Base-by-base conservation (phyloP, 2,113 vertebrate species). In the Motacilla tschutschensis region DNA sequence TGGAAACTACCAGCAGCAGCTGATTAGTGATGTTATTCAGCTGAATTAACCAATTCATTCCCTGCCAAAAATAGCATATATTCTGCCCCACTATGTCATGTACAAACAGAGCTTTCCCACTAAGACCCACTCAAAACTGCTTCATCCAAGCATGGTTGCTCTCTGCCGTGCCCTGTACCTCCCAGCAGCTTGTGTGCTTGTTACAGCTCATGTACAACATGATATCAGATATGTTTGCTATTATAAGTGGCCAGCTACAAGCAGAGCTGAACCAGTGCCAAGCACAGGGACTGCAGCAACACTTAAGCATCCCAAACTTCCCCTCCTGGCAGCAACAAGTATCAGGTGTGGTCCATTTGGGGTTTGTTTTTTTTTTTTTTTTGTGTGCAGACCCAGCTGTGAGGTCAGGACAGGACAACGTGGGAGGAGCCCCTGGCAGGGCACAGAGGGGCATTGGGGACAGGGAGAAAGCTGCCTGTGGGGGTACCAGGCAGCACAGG, bases 111-210 rank as follows among this genome's bases (percentile, higher is more conserved):
- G 3, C 54, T 85, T 59, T 78, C 35, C 54, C 43, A 69, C 43
- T 8, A 51, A 63, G 38, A 70, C 10, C 12, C 14, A 17, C 15
- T n/a, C 60, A 54, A 38, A 76, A 63, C 65, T 67, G 31, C 10
- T 67, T 79, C 29, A 31, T 26, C 7, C 0, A 0, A 22, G 14
- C 31, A 21, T 0, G 2, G 14, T 40, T 50, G 31, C 24, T 69
- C 72, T 48, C n/a, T 6, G 3, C 31, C 2, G 1, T 9, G 2
- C 31, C 18, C 35, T n/a, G 20, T 31, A 24, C 48, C 28, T 87
- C 44, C 46, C 18, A 28, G 51, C 15, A 60, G 28, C 36, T 73
- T 47, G 16, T 41, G 24, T 59, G 25, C 43, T 67, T 14, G 17
- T 48, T 76, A 35, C 3, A 26, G 14, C 55, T 44, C 40, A 7